Evolutionary conservation across 2,888 invertebrate genomes (phyloP), one percentile per base, ranked within the genome.

Genomic region (Pollenia labialis): DNA sequence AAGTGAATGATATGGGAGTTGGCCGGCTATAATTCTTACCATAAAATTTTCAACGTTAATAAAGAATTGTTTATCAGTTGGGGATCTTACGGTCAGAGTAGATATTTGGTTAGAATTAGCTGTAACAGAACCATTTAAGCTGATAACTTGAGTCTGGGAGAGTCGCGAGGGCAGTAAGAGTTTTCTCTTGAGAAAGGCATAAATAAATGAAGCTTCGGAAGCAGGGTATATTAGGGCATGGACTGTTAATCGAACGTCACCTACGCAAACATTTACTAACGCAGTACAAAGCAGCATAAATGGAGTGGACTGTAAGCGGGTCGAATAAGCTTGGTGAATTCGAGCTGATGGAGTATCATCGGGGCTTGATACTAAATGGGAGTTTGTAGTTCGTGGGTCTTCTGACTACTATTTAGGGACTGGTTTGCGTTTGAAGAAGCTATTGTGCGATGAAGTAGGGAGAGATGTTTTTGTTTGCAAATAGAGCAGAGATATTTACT

Each of bases 201-300:
- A 82, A 12, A 83, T 79, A 44, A 88, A 85, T 0, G 75, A 82
- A 4, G 23, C 81, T 12, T 86, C 82, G 6, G 77, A 87, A 0
- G 83, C 79, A 10, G 23, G 23, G 23, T 23, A 2, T 23, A 23
- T 23, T 1, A 23, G 23, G 23, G 23, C 23, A 23, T 3, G 23
- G 2, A 23, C 23, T 2, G 23, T 23, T 23, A 23, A 23, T 23
- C 23, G 23, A 23, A 23, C 23, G 23, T 23, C 23, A 23, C 23
- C 23, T 23, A 23, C 23, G 23, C 23, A 23, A 23, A 23, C 23
- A 23, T 79, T n/a, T 9, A 82, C 18, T 7, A 84, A n/a, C 18
- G 81, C 81, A 1, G 85, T 88, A 4, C 81, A 74, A 1, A 84
- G 18, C 18, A 23, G 18, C 23, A 23, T 23, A 14, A 32, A 23